Percentiles rank a stretch among this genome's conserved stretches.
phyloP scores from a whole-genome alignment of 2,888 invertebrate genomes.

The Emmelina monodactyla region DNA sequence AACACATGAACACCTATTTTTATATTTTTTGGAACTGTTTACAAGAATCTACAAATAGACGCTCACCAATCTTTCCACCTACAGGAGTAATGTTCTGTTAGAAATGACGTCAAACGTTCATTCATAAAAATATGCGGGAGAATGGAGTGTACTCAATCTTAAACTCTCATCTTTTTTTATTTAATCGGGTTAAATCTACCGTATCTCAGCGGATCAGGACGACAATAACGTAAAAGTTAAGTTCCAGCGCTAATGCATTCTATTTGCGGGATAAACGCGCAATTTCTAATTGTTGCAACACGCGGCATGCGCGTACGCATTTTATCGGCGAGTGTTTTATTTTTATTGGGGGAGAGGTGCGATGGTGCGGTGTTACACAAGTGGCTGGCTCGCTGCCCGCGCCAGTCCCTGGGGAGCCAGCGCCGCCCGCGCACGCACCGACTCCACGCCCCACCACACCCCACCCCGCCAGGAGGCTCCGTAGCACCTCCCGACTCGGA shows the following conservation, averaged over 20 bases:
- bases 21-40: no score
- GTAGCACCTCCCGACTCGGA: constrained; percentile 1
- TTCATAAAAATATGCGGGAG: constrained; percentile 42
- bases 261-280: not conserved
- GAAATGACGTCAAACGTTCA: constrained; percentile 44
- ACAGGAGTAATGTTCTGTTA: constrained; percentile 3
- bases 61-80: no score
- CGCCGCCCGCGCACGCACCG: constrained; percentile 3
- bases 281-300: constrained; percentile 17
- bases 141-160: no score
- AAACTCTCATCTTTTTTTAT: no score
- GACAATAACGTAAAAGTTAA: no score
- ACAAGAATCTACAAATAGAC: no score
- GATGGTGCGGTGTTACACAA: constrained; percentile 25
- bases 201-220: no score
- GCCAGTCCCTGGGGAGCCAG: constrained; percentile 29
- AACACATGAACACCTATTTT: no score
- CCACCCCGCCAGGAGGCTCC: not conserved
- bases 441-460: constrained; percentile 9
- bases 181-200: no score
- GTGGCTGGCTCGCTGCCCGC: constrained; percentile 38
- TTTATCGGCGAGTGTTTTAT: constrained; percentile 40
- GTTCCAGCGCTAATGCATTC: no score
- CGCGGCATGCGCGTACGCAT: constrained; percentile 21
- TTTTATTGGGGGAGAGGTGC: constrained; percentile 35